These are phyloP conservation scores for Limnephilus auricula DNA, from an alignment of 2,888 invertebrate species.

Conservation along the genomic window DNA sequence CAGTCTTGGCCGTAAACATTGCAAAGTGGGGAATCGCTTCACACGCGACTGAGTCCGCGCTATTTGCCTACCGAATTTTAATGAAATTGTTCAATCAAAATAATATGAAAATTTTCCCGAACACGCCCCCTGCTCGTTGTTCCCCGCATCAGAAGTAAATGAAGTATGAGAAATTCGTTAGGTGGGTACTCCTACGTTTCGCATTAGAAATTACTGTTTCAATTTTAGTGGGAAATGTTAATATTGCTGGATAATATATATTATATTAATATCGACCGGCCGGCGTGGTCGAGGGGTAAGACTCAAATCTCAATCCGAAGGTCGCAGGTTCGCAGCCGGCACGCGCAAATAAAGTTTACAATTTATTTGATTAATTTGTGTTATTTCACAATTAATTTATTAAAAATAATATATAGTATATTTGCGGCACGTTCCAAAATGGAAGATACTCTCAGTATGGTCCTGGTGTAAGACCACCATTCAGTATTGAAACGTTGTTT, in stretches of 20 bases:
- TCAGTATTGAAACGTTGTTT: too few species aligned
- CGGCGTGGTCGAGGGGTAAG: too few species aligned
- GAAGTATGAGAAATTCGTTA: slow-evolving; percentile 39
- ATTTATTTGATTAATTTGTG: too few species aligned
- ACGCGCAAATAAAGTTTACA: too few species aligned
- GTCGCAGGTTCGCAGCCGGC: too few species aligned
- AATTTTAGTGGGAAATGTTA: not conserved
- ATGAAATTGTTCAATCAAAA: slow-evolving; percentile 46
- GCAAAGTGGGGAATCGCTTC: not conserved
- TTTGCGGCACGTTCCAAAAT: too few species aligned
- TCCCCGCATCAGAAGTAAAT: slow-evolving; percentile 14
- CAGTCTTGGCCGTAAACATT: slow-evolving; percentile 6
- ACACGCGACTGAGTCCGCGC: slow-evolving; percentile 20
- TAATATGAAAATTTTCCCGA: slow-evolving; percentile 39
- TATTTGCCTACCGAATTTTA: slow-evolving; percentile 46
- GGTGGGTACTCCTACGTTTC: not conserved
- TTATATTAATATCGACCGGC: too few species aligned
- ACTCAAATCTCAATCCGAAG: too few species aligned
- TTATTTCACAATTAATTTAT: too few species aligned
- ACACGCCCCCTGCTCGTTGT: not conserved
- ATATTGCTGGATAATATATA: not conserved
- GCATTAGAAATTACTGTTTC: not conserved
- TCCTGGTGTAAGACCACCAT: too few species aligned
- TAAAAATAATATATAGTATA: too few species aligned
- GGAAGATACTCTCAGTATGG: too few species aligned